Evolutionary conservation across 2,888 invertebrate species (phyloP), one percentile per base, ranked within the genome.

Genomic region (Cyaniris semiargus): DNA sequence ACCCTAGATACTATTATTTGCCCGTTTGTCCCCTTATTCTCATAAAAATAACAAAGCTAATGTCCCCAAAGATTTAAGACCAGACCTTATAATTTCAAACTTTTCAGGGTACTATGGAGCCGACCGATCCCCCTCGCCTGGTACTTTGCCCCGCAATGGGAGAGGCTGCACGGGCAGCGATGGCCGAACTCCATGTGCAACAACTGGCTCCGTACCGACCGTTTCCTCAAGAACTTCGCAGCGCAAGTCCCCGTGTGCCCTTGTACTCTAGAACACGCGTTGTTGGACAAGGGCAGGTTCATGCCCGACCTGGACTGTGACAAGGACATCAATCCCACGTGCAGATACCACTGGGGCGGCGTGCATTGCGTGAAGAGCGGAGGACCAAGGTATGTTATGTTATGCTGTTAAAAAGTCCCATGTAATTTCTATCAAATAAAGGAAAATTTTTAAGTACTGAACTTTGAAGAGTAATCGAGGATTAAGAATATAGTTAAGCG

Each of bases 101-200:
- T 74, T 76, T 72, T 75, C 70, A 95, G 95, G 0, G 95, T 97
- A 0, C 94, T 99, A 15, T 99, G 98, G 98, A 98, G 98, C 85
- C 95, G 96, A 78, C 98, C 98, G 0, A 97, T 99, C 80, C 98
- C 99, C 1, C 91, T 99, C 15, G 98, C 95, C 0, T 99, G 98
- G 98, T 99, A 98, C 88, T 98, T 98, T 86, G 95, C 95, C 0
- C 96, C 97, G 0, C 98, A 98, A 88, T 99, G 98, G 98, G 96
- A 97, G 86, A 93, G 96, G 23, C 88, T 95, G 75, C 96, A 97
- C 83, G 99, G 99, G 0, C 86, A 89, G 6, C 95, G 96, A 78
- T 99, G 99, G 99, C 95, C 98, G 0, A 95, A 96, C 78, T 92
- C 95, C 5, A 95, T 98, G 85, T 99, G 99, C 89, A 97, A 98